A percentile compares a stretch with the other conserved stretches of the same genome.
Evolutionary conservation across 2,797 vertebrate genomes (phyloP).

Genomic region (Eulemur albifrons): DNA sequence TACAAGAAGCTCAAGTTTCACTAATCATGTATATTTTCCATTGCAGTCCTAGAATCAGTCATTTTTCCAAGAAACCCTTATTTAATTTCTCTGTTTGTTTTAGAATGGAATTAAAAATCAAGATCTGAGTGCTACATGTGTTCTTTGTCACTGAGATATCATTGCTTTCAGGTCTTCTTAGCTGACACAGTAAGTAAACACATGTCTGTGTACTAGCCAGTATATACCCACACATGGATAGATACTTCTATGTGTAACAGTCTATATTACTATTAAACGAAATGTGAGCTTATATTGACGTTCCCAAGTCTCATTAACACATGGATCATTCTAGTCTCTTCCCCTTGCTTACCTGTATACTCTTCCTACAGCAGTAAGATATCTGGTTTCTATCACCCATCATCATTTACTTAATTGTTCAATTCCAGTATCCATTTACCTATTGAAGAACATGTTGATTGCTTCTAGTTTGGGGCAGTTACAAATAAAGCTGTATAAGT

Average conservation of each 20-base stretch:
- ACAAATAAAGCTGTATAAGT: neutral
- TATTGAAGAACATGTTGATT: too few species aligned
- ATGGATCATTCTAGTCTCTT: neutral
- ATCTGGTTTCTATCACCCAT: too few species aligned
- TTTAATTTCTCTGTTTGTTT: neutral
- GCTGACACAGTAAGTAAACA: neutral
- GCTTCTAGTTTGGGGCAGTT: too few species aligned
- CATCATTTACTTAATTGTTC: too few species aligned
- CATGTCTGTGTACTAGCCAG: neutral
- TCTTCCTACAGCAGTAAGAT: too few species aligned
- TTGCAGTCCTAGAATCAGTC: neutral
- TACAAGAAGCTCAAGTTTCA: neutral
- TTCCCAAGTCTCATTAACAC: neutral
- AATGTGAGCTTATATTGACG: neutral
- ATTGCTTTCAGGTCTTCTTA: neutral
- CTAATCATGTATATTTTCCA: neutral
- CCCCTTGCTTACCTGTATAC: too few species aligned
- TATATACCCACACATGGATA: neutral
- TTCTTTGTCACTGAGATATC: neutral
- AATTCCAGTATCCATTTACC: too few species aligned
- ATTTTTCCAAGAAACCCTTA: neutral
- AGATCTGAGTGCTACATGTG: neutral
- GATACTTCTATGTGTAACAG: neutral
- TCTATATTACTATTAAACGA: neutral
- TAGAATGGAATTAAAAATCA: neutral